A percentile compares a stretch with the other conserved stretches of the same genome.
Conservation (phyloP, 2,797 vertebrate genomes). For the Brachyalestes nurse region DNA sequence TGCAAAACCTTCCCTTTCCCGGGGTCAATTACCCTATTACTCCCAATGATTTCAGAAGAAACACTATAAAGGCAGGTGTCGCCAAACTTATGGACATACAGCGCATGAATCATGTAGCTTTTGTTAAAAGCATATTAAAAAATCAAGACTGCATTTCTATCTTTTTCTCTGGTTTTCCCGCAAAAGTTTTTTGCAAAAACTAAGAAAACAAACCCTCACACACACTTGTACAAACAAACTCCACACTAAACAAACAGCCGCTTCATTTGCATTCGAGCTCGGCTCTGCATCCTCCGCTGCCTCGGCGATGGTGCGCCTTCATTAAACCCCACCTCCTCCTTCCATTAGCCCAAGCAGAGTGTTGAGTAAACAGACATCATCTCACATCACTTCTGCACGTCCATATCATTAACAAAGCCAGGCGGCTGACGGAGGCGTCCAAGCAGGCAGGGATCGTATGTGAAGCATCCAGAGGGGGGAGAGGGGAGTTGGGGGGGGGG, state of each 20-base stretch:
- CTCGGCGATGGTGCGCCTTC: slow-evolving; percentile 31
- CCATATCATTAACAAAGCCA: slow-evolving; percentile 51
- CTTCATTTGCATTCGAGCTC: slow-evolving; percentile 21
- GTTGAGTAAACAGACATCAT: slow-evolving; percentile 60
- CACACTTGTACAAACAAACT: slow-evolving; percentile 21
- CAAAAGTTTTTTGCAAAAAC: not conserved
- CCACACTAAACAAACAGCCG: slow-evolving; percentile 35
- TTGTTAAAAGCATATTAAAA: too few relatives aligned
- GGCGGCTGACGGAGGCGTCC: slow-evolving; percentile 46
- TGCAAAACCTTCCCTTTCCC: too few relatives aligned
- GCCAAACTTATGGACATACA: too few relatives aligned
- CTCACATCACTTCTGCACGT: slow-evolving; percentile 53
- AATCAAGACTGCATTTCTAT: not conserved
- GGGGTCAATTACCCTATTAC: too few relatives aligned
- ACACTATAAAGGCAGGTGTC: too few relatives aligned
- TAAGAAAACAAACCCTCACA: not conserved
- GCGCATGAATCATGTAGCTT: too few relatives aligned
- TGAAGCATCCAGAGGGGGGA: not conserved
- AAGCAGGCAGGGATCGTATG: slow-evolving; percentile 20
- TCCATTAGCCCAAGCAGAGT: slow-evolving; percentile 46
- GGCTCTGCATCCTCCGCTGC: slow-evolving; percentile 27
- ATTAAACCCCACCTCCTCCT: slow-evolving; percentile 46
- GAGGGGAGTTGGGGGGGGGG: not conserved
- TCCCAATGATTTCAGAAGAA: too few relatives aligned
- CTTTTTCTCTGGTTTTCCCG: not conserved